Percentiles rank a stretch among this genome's conserved stretches.
Conservation (phyloP, 2,113 vertebrate genomes). For the Carassius gibelio region DNA sequence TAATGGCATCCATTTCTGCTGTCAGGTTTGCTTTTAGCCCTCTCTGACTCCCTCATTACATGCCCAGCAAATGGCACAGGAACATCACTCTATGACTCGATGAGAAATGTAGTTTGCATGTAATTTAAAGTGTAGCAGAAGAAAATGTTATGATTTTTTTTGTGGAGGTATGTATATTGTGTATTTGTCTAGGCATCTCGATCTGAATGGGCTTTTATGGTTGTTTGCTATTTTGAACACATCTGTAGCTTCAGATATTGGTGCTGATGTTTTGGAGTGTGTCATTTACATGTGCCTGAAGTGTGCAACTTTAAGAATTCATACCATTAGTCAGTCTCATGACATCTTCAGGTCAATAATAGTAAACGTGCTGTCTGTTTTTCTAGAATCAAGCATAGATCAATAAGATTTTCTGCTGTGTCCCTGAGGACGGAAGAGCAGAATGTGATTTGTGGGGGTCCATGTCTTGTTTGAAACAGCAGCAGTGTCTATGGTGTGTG, state of each 20-base stretch:
- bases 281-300: background rate
- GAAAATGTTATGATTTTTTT: background rate
- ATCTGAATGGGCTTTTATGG: background rate
- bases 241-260: conserved; percentile 9
- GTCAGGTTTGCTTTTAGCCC: conserved; percentile 40
- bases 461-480: conserved; percentile 2
- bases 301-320: background rate
- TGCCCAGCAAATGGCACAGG: background rate
- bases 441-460: conserved; percentile 16
- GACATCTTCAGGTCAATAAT: background rate
- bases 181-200: background rate
- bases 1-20: conserved; percentile 42
- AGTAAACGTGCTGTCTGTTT: conserved; percentile 6
- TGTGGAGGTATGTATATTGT: background rate
- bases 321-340: conserved; percentile 10
- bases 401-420: conserved; percentile 21
- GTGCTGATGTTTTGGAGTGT: background rate
- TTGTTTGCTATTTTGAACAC: background rate
- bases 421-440: background rate
- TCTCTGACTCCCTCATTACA: conserved; percentile 38
- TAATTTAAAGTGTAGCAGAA: conserved; percentile 10
- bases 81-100: conserved; percentile 17
- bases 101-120: background rate
- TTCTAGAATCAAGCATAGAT: conserved; percentile 10
- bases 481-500: conserved; percentile 2